Evolutionary conservation across 2,113 vertebrate species (phyloP), one percentile per base, ranked within the genome.

Genomic region (Polypterus senegalus): DNA sequence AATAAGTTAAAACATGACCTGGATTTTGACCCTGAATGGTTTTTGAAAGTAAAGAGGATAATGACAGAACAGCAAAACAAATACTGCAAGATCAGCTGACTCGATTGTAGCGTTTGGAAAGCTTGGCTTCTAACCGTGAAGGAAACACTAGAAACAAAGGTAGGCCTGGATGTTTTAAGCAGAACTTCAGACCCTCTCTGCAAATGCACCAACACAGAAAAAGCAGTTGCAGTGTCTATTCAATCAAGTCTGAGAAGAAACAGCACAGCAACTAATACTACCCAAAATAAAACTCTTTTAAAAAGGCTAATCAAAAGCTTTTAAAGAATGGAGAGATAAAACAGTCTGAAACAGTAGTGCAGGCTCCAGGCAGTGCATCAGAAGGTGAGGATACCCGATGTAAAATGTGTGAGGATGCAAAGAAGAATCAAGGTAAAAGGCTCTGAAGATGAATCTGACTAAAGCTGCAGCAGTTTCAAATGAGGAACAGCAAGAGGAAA

Each of bases 1-100:
- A 83, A 86, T 76, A 88, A 87, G 70, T 86, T 97, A 54, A 86
- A 80, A 55, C 96, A 98, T 1, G 82, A 86, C 61, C 87, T 98
- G 82, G 85, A 86, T 43, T 89, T 96, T 49, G 77, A 76, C 48
- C 74, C 79, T 0, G 84, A 84, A 3, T 90, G 83, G 71, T 80
- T 1, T 92, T 86, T 65, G 82, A 92, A 74, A 87, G 85, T 63
- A 77, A 83, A 0, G 80, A 81, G 1, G 84, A 91, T 62, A 66
- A 77, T 11, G 72, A 71, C 51, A 91, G 91, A 61, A 94, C 91
- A 43, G 92, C n/a, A 82, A 79, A 65, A 77, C 83, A 54, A 83
- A 78, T 3, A 77, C 81, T 54, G 94, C 80, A 3, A 48, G 84
- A 48, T 88, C 86, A 1, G 75, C 80, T 63, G 68, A 62, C 67